Base-by-base conservation (phyloP, 2,888 invertebrate genomes). In the Caenorhabditis imperialis region DNA sequence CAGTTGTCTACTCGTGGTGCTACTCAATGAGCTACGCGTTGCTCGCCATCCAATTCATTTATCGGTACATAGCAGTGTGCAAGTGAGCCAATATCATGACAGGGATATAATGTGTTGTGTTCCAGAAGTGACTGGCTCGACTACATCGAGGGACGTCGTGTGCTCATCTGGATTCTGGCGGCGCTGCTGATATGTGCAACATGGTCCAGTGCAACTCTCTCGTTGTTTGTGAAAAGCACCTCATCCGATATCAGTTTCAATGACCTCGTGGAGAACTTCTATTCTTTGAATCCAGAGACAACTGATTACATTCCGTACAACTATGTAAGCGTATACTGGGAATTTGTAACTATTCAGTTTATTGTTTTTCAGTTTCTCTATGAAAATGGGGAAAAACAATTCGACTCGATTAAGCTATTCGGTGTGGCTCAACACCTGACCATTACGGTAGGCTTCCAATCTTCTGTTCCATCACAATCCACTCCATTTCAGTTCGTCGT, bases 221-320 rank as follows among this genome's bases (percentile, higher is more conserved):
- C 33, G 3, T 25, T 42, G 14, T 55, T 44, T 25, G 44, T 44
- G 1, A 6, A 42, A 7, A 44, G 30, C 10, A 30, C 27, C 3
- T 3, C 44, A 20, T 44, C 55, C 1, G 44, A 55, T 20, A 1
- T 1, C 1, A 48, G 48, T 8, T 48, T 30, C 33, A 4, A 6
- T 7, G 12, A 44, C 12, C 12, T 55, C 10, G 5, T 44, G 10
- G 22, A 18, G 3, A 23, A 14, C 2, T 30, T 14, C 7, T 55
- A 55, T 20, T 5, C 10, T 23, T n/a, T 54, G 27, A n/a, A 54
- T 16, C 40, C 23, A 4, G 14, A 47, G 4, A 16, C 16, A 14
- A 38, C 37, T 25, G 60, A 50, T 25, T 50, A 61, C n/a, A 38
- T 50, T 6, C 50, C 60, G 5, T 61, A 40, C 8, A 61, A 50